phyloP scores from a whole-genome alignment of 2,888 invertebrate genomes.

The Temnothorax unifasciatus region DNA sequence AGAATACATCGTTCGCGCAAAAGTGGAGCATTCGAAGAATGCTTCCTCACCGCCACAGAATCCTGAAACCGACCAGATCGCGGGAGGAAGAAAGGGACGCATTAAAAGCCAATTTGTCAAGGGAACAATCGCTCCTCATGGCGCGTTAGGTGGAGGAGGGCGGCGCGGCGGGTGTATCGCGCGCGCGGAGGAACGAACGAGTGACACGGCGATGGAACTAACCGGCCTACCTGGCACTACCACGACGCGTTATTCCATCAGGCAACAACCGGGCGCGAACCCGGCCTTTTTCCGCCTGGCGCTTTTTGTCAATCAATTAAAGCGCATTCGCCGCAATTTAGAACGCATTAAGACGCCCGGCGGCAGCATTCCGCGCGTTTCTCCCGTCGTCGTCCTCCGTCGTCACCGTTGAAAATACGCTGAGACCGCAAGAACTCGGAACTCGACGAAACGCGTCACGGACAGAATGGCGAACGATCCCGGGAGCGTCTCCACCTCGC shows the following conservation, averaged over 20 bases:
- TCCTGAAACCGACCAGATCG: neutral
- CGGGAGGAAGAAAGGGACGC: conserved; percentile 33
- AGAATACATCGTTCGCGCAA: neutral
- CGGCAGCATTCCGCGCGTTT: conserved; percentile 75
- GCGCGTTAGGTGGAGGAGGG: neutral
- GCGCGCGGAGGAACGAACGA: conserved; percentile 62
- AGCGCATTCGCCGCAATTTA: conserved; percentile 77
- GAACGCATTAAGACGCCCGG: conserved; percentile 78
- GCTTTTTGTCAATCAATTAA: conserved; percentile 81
- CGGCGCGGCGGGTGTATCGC: conserved; percentile 34
- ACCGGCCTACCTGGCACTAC: conserved; percentile 41
- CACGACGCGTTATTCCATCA: conserved; percentile 47
- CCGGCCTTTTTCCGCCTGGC: conserved; percentile 69
- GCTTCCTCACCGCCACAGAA: neutral
- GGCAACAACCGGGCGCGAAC: conserved; percentile 48
- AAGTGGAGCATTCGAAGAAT: neutral
- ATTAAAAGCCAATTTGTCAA: conserved; percentile 79
- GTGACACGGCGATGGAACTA: conserved; percentile 66
- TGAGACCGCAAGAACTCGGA: conserved; percentile 25
- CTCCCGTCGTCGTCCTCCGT: conserved; percentile 48
- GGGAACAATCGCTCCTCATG: conserved; percentile 47
- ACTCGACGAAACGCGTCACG: conserved; percentile 41
- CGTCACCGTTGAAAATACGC: conserved; percentile 37
- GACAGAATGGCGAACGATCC: conserved; percentile 23
- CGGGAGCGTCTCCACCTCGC: neutral